Base-by-base conservation (phyloP, 2,113 vertebrate genomes). In the Crotalus helleri region DNA sequence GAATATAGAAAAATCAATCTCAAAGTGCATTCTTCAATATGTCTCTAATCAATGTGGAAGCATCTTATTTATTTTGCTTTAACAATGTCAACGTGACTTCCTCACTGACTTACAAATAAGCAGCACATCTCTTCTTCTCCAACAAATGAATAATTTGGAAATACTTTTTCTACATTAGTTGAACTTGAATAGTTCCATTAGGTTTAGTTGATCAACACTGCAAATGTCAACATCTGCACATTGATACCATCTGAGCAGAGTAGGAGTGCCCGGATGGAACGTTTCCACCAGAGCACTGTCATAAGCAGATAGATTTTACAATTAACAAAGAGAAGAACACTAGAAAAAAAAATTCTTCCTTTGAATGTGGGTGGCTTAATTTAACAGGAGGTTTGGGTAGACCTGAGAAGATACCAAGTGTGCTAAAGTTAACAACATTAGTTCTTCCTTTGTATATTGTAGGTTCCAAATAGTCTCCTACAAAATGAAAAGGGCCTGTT, bases 301-400 rank as follows among this genome's bases (percentile, higher is more conserved):
- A 26, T 92, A 94, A 51, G 88, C 89, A 74, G 89, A 85, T 46
- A 92, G 4, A 64, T 92, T 96, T 93, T 89, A 93, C 93, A 94
- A 90, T 94, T 94, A 88, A 95, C 17, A 33, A 89, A 94, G 86
- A 69, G 29, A 26, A 90, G 74, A 91, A 33, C 1, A 1, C 9
- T 87, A 44, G 15, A 92, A 17, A 1, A 53, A 51, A 51, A 51
- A 51, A 11, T 86, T 90, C 92, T 93, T 91, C 51, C 81, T 51
- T 3, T 89, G 85, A 93, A 44, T 85, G 39, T 44, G 87, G 88
- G 55, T 94, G n/a, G 87, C 29, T 57, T 89, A 87, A 92, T 51
- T 91, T 90, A 96, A 91, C 12, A 15, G 92, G 49, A 24, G 15
- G 87, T 94, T 94, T 85, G 5, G 53, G 92, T 85, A 92, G 57